phyloP scores from a whole-genome alignment of 1,140 invertebrate species.

The Drosophila yakuba region DNA sequence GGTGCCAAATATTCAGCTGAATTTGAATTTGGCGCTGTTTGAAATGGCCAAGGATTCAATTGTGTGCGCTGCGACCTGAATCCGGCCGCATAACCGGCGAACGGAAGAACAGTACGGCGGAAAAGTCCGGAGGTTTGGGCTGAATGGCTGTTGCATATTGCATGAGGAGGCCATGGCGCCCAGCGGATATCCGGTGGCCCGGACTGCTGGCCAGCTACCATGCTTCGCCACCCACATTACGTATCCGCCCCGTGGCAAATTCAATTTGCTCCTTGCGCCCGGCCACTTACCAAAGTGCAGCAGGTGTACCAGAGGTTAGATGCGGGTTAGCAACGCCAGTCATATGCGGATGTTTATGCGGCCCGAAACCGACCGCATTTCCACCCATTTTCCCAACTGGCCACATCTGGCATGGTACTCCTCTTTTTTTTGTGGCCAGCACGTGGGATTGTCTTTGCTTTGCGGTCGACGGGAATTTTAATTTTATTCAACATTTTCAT shows the following conservation, averaged over 20 bases:
- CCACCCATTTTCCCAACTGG: slow-evolving; percentile 35
- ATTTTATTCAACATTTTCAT: slow-evolving; percentile 41
- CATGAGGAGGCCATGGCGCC: slow-evolving; percentile 53
- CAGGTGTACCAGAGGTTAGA: slow-evolving; percentile 33
- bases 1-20: slow-evolving; percentile 30
- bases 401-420: slow-evolving; percentile 8
- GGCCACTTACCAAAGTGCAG: slow-evolving; percentile 43
- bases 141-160: slow-evolving; percentile 63
- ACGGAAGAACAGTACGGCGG: slow-evolving; percentile 17
- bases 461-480: slow-evolving; percentile 28
- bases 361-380: slow-evolving; percentile 29
- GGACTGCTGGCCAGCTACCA: slow-evolving; percentile 3
- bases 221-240: slow-evolving; percentile 4
- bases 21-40: slow-evolving; percentile 32
- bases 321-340: slow-evolving; percentile 18
- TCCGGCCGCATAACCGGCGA: slow-evolving; percentile 16
- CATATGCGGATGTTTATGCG: slow-evolving; percentile 40
- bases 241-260: slow-evolving; percentile 47
- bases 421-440: slow-evolving; percentile 20
- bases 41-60: slow-evolving; percentile 57
- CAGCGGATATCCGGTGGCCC: slow-evolving; percentile 63
- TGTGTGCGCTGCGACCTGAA: slow-evolving; percentile 48
- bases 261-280: slow-evolving; percentile 56
- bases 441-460: slow-evolving; percentile 39
- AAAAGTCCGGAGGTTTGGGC: background rate